Conservation (phyloP, 1,140 invertebrate species). For the Drosophila watanabei region DNA sequence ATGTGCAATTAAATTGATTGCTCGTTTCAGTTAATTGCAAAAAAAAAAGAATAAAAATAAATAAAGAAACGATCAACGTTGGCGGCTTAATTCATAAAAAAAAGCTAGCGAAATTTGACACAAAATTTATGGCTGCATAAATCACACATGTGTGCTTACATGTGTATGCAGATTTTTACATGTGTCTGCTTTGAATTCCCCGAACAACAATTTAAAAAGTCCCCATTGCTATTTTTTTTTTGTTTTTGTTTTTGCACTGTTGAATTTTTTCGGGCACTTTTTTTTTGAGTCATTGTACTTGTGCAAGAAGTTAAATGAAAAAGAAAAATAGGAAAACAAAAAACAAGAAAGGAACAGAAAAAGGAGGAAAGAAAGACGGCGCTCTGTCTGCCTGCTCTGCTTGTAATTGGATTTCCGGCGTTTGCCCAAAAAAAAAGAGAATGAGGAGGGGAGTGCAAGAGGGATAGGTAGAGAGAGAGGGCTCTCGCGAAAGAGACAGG, state of each 20-base stretch:
- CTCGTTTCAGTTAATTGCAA: conserved; percentile 7
- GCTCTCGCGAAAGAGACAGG: neutral
- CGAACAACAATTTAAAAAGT: conserved; percentile 36
- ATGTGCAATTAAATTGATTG: conserved; percentile 33
- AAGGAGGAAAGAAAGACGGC: conserved; percentile 35
- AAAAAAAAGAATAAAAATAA: neutral
- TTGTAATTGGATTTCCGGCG: conserved; percentile 80
- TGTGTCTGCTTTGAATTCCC: conserved; percentile 46
- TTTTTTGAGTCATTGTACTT: conserved; percentile 28
- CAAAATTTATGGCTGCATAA: conserved; percentile 40
- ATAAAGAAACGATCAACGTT: conserved; percentile 1
- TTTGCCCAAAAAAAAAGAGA: conserved; percentile 46
- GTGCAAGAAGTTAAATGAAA: conserved; percentile 31
- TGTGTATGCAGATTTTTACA: conserved; percentile 49
- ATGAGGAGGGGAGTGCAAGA: neutral
- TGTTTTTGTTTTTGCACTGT: conserved; percentile 10
- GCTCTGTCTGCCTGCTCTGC: conserved; percentile 64
- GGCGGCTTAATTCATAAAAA: conserved; percentile 34
- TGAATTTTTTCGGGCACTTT: conserved; percentile 19
- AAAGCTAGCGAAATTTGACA: conserved; percentile 37
- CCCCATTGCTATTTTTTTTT: neutral
- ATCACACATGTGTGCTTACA: conserved; percentile 43
- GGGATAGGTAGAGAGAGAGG: neutral
- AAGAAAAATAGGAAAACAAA: conserved; percentile 9
- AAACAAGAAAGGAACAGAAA: conserved; percentile 20